Conservation (phyloP, 2,113 vertebrate species). For the Mus pahari region DNA sequence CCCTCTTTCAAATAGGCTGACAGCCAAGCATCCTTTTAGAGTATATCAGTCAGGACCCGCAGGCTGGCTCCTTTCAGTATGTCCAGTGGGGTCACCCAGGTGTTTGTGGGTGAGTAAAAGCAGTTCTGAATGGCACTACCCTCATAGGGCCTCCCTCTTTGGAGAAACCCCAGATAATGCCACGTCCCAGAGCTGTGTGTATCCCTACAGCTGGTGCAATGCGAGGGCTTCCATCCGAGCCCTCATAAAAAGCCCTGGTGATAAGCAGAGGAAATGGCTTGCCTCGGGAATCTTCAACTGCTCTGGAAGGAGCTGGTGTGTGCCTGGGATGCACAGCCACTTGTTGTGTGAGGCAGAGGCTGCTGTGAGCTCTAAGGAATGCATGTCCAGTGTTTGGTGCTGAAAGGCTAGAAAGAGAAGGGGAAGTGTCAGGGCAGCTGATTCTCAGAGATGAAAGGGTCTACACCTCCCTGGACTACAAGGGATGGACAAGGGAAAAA, state of each 20-base stretch:
- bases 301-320: not conserved
- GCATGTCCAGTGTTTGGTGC: conserved; percentile 63
- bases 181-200: not conserved
- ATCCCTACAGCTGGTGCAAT: conserved; percentile 7
- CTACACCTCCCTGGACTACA: not conserved
- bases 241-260: conserved; percentile 60
- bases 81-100: not conserved
- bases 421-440: conserved; percentile 64
- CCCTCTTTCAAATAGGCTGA: not conserved
- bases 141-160: not conserved
- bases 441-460: conserved; percentile 58
- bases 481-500: not conserved
- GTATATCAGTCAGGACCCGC: too few species aligned
- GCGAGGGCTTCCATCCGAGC: conserved; percentile 3
- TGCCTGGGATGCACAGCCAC: not conserved
- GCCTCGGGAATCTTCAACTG: conserved; percentile 75
- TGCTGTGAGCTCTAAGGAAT: conserved; percentile 69
- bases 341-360: not conserved
- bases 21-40: not conserved
- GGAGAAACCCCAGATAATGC: not conserved
- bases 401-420: conserved; percentile 78
- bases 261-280: conserved; percentile 79
- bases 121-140: accelerated
- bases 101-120: not conserved
- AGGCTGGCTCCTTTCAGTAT: not conserved